Conservation (phyloP, 1,140 invertebrate species). For the fruit fly (Drosophila melanogaster) region Release_6_plus_ISO1_MT NT_037436.4:15719001-15719500, state of each 20-base stretch:
- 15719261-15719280: not conserved
- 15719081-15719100: no score
- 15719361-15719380: no score
- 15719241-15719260: not conserved
- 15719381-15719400: not conserved
- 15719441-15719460: not conserved
- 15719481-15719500: not conserved
- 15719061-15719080: not conserved
- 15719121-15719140: not conserved
- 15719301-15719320: not conserved
- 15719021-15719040: not conserved
- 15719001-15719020: not conserved
- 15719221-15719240: not conserved
- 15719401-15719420: not conserved
- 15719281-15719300: not conserved
- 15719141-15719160: not conserved
- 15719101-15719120: not conserved
- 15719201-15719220: not conserved
- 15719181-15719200: not conserved
- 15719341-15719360: not conserved
- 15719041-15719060: not conserved
- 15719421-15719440: not conserved
- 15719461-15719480: not conserved
- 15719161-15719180: slow-evolving; percentile 4
- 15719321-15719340: not conserved